These are phyloP conservation scores for Tenthredo distinguenda DNA, from an alignment of 2,888 invertebrate genomes.

Conservation along the genomic window DNA sequence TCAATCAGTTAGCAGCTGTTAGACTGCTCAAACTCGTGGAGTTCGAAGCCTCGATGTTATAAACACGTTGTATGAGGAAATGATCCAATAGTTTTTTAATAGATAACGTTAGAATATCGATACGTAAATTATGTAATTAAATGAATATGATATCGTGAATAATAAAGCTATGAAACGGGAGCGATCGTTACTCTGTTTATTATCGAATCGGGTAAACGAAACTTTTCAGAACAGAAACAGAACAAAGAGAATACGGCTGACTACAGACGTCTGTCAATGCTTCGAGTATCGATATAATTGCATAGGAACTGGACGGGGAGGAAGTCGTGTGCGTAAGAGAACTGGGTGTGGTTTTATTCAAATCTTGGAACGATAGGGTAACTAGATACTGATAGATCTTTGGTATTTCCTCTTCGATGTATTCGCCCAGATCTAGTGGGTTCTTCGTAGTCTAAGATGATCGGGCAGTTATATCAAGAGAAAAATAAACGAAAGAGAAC, in stretches of 20 bases:
- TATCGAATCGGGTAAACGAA: not conserved
- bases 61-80: not conserved
- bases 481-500: not conserved
- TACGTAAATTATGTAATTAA: not conserved
- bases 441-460: not conserved
- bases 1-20: slow-evolving; percentile 16
- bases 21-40: not conserved
- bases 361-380: not conserved
- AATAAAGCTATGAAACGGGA: not conserved
- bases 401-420: not conserved
- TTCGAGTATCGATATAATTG: not conserved
- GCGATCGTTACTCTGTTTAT: not conserved
- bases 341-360: not conserved
- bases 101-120: not conserved
- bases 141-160: not conserved
- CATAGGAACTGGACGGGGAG: not conserved
- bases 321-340: not conserved
- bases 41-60: not conserved
- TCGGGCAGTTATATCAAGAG: not conserved
- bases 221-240: not conserved
- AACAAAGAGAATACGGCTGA: not conserved
- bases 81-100: not conserved
- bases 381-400: not conserved
- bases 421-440: not conserved
- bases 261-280: no score